Conservation (phyloP, 2,113 vertebrate genomes). For the Brachyhypopomus gauderio region DNA sequence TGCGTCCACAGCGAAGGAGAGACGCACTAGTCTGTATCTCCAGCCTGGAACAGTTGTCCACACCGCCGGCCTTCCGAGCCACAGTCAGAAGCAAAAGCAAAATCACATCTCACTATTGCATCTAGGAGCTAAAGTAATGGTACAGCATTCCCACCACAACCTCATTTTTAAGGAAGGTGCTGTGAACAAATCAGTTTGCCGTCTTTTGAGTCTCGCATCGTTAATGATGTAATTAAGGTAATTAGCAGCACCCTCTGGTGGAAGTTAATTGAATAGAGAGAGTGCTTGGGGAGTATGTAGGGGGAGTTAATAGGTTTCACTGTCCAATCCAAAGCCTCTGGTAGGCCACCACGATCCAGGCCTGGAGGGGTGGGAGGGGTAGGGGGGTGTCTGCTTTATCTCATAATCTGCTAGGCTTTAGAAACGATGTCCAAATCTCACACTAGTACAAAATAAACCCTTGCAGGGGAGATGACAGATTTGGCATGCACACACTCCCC, state of each 20-base stretch:
- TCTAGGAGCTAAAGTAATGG: not conserved
- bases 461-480: not conserved
- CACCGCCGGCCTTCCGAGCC: not conserved
- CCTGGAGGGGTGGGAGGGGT: no score
- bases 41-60: not conserved
- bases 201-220: constrained; percentile 24
- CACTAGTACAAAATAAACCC: not conserved
- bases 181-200: not conserved
- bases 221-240: constrained; percentile 47
- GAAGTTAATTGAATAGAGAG: constrained; percentile 50
- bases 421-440: not conserved
- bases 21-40: not conserved
- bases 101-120: not conserved
- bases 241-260: constrained; percentile 49
- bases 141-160: not conserved
- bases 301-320: constrained; percentile 13
- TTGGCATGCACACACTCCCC: no score
- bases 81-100: not conserved
- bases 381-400: not conserved
- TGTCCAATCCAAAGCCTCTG: not conserved
- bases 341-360: no score
- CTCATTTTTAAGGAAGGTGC: not conserved
- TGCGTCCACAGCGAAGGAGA: not conserved
- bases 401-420: not conserved
- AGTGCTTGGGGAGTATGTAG: constrained; percentile 16